phyloP scores from a whole-genome alignment of 2,888 invertebrate species.

The Exocentrus adspersus region DNA sequence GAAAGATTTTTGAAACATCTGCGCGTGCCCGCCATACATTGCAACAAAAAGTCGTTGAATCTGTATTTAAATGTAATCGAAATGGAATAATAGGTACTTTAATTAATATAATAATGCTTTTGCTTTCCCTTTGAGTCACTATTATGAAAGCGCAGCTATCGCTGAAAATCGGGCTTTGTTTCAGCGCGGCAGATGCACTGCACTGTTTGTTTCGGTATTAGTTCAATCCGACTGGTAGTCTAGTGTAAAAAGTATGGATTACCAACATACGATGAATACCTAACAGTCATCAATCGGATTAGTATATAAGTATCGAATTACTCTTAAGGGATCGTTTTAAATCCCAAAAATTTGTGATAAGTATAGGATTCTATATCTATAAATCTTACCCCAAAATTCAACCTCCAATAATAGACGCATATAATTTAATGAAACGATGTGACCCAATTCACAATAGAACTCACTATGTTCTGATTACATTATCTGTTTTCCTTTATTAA shows the following conservation, averaged over 20 bases:
- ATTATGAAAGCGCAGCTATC: slow-evolving; percentile 4
- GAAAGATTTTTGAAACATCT: slow-evolving; percentile 26
- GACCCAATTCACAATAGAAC: not conserved
- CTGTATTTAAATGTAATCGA: slow-evolving; percentile 25
- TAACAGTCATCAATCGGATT: too few species aligned
- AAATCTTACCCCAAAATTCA: too few species aligned
- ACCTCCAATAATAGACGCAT: too few species aligned
- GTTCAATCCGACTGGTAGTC: not conserved
- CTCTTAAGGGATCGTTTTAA: too few species aligned
- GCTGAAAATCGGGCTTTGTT: not conserved
- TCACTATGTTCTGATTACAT: not conserved
- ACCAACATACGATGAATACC: too few species aligned
- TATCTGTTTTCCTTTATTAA: slow-evolving; percentile 8
- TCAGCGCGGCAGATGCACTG: not conserved
- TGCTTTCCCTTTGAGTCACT: slow-evolving; percentile 10
- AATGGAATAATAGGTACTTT: slow-evolving; percentile 26
- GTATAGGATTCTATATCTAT: too few species aligned
- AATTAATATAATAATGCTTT: slow-evolving; percentile 19
- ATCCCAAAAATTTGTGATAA: too few species aligned
- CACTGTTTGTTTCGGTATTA: not conserved
- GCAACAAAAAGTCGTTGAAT: slow-evolving; percentile 17
- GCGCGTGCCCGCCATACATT: slow-evolving; percentile 22
- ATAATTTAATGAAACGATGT: too few species aligned
- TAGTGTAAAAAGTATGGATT: not conserved
- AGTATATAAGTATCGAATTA: too few species aligned